phyloP scores from a whole-genome alignment of 1,140 invertebrate genomes.

The Euwallacea fornicatus region DNA sequence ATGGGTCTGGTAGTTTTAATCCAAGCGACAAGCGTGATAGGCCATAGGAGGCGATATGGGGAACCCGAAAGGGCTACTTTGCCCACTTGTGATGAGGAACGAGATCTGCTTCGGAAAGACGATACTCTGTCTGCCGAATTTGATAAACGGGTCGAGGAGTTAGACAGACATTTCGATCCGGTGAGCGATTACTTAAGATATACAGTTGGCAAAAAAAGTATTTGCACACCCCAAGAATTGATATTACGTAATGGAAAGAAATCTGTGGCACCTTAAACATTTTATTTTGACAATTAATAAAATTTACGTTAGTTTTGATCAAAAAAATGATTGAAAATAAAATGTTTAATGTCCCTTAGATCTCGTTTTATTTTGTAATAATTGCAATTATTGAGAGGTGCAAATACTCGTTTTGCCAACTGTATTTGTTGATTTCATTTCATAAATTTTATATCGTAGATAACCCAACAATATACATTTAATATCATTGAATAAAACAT shows the following conservation, averaged over 20 bases:
- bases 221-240: no score
- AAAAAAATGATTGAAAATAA: no score
- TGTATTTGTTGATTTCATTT: background rate
- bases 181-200: constrained; percentile 54
- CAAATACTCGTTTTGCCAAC: no score
- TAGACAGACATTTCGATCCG: constrained; percentile 73
- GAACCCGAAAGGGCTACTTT: constrained; percentile 63
- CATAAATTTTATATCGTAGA: background rate
- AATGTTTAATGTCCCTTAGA: no score
- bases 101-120: constrained; percentile 57
- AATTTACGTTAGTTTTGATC: no score
- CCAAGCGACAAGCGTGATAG: constrained; percentile 81
- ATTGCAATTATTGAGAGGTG: no score
- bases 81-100: constrained; percentile 68
- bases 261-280: background rate
- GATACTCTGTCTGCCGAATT: constrained; percentile 67
- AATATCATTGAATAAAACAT: no score
- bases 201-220: no score
- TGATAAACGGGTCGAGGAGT: constrained; percentile 68
- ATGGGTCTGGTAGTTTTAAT: constrained; percentile 89
- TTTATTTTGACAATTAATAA: no score
- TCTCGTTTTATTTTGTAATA: no score
- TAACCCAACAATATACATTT: no score
- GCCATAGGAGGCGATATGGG: constrained; percentile 65
- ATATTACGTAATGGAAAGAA: background rate